phyloP scores from a whole-genome alignment of 2,888 invertebrate genomes.

The Congeria kusceri region DNA sequence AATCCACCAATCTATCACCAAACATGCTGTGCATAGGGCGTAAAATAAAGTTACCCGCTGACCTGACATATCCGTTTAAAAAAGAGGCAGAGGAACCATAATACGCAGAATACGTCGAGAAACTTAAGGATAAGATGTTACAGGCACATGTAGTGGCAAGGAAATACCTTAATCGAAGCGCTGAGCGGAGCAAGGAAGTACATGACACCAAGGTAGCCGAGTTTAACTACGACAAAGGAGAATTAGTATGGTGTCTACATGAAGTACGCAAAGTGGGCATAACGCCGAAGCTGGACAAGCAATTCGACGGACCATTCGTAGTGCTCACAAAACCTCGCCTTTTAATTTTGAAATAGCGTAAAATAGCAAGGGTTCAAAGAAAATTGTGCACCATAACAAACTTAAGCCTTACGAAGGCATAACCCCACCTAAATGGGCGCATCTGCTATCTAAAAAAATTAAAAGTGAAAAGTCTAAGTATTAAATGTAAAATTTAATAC shows the following conservation, averaged over 20 bases:
- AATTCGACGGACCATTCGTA: background rate
- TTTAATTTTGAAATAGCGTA: background rate
- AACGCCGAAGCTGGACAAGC: background rate
- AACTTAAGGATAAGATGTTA: background rate
- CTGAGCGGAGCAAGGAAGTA: background rate
- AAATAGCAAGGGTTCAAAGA: background rate
- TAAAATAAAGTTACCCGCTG: slow-evolving; percentile 34
- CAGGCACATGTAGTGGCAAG: background rate
- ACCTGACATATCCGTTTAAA: slow-evolving; percentile 23
- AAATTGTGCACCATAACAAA: background rate
- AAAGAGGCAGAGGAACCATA: background rate
- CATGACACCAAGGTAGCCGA: background rate
- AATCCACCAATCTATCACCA: slow-evolving; percentile 55
- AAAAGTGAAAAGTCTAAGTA: too few relatives aligned
- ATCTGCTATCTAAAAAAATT: too few relatives aligned
- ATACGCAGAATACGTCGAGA: background rate
- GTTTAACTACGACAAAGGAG: background rate
- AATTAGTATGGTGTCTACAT: background rate
- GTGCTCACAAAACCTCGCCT: background rate
- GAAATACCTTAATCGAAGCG: background rate
- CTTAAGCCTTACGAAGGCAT: background rate
- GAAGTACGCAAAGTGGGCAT: background rate
- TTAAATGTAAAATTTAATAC: too few relatives aligned
- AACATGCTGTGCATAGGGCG: slow-evolving; percentile 36
- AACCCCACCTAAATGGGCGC: background rate